Evolutionary conservation across 1,140 invertebrate genomes (phyloP), one percentile per base, ranked within the genome.

Genomic region (Telenomus remus): DNA sequence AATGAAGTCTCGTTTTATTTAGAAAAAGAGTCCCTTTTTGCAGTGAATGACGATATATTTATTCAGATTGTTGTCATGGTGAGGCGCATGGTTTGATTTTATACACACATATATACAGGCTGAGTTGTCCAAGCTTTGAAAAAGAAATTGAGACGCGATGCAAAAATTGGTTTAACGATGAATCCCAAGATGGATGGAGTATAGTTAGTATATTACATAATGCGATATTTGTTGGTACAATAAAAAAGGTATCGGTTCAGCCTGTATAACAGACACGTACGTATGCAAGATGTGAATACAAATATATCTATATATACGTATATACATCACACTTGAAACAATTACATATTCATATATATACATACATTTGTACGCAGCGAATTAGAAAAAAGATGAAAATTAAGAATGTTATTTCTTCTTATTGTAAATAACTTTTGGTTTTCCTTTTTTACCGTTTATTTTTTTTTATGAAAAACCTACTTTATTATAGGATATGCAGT

Each of bases 401-500:
- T 27, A 59, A 68, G 53, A 49, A 51, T 68, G 54, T 37, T 19
- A 39, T 39, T 35, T 39, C 39, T 37, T 44, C 55, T 48, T 69
- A 60, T 47, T 37, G 39, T 69, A 53, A 75, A 72, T 56, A 76
- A 76, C 43, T 53, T 56, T n/a, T 42, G n/a, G 19, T 48, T 53
- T 15, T 59, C 60, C 49, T 59, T 63, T 33, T 47, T 63, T 53
- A 63, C 12, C 43, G 13, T 12, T 39, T 39, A 39, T 39, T 39
- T 4, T 6, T 59, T 69, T 74, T 70, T 78, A 80, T 79, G 72
- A 82, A 80, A 80, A 75, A 76, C 64, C 80, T 80, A 79, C 77
- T 69, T 80, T 68, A 78, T 56, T 76, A 82, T 79, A 82, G 77
- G 76, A 81, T 83, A 83, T 81, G 82, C 82, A 78, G 71, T 79